A percentile compares a stretch with the other conserved stretches of the same genome.
phyloP scores from a whole-genome alignment of 2,888 invertebrate species.

The Andricus curvator region DNA sequence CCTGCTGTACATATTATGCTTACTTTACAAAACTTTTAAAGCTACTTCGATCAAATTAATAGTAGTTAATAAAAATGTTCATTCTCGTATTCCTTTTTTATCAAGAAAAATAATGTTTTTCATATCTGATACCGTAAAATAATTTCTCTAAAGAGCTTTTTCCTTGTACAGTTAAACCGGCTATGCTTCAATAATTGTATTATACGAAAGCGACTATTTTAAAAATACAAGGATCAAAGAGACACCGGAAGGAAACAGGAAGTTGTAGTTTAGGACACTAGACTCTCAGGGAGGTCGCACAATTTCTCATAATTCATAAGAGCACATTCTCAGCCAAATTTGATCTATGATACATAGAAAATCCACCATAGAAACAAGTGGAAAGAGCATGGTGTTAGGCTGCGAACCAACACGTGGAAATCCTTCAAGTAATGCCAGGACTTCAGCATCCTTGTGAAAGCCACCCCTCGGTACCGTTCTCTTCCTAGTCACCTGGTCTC shows the following conservation, averaged over 20 bases:
- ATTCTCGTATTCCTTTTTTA: no score
- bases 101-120: no score
- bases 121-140: no score
- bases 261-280: conserved; percentile 65
- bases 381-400: conserved; percentile 49
- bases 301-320: neutral
- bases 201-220: no score
- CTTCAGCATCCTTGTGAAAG: conserved; percentile 59
- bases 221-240: conserved; percentile 6
- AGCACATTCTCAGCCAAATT: neutral
- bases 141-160: no score
- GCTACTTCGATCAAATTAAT: no score
- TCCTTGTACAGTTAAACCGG: no score
- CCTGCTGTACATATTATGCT: no score
- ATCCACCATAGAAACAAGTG: conserved; percentile 11
- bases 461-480: conserved; percentile 18
- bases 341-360: neutral
- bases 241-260: conserved; percentile 68
- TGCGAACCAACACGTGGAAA: conserved; percentile 67
- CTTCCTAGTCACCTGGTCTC: conserved; percentile 62
- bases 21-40: no score
- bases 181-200: no score
- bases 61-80: no score
- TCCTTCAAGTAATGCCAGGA: conserved; percentile 62
- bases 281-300: conserved; percentile 60